Evolutionary conservation across 1,140 invertebrate genomes (phyloP).

Genomic region (Aphaenogaster rudis): DNA sequence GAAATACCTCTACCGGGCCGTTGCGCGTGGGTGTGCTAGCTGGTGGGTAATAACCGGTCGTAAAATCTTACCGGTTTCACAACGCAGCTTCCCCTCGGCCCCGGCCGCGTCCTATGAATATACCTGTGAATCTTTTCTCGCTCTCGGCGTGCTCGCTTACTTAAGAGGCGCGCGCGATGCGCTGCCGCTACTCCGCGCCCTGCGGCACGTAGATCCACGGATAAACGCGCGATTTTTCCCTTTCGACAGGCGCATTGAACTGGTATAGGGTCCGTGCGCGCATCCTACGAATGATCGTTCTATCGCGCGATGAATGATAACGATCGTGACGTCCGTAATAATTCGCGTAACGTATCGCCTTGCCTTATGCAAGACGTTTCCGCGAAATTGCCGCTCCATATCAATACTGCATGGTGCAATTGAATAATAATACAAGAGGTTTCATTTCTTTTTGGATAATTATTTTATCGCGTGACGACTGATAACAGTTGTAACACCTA

Average conservation of each 20-base stretch:
- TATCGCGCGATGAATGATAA: constrained; percentile 33
- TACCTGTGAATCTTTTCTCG: constrained; percentile 52
- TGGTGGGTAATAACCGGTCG: constrained; percentile 71
- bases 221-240: constrained; percentile 32
- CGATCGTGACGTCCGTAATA: constrained; percentile 27
- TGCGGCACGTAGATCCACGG: constrained; percentile 21
- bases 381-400: background rate
- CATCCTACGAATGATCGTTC: constrained; percentile 27
- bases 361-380: constrained; percentile 18
- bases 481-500: background rate
- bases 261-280: background rate
- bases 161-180: background rate
- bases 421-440: background rate
- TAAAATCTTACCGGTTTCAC: constrained; percentile 74
- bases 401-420: background rate
- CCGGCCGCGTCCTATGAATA: constrained; percentile 50
- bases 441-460: constrained; percentile 15
- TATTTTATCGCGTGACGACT: background rate
- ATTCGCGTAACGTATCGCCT: constrained; percentile 10
- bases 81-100: constrained; percentile 46
- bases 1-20: constrained; percentile 35
- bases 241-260: constrained; percentile 13
- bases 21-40: constrained; percentile 64
- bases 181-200: constrained; percentile 28
- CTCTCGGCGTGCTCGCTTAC: background rate